phyloP scores from a whole-genome alignment of 1,140 invertebrate genomes.

The Brachionus sp. region DNA sequence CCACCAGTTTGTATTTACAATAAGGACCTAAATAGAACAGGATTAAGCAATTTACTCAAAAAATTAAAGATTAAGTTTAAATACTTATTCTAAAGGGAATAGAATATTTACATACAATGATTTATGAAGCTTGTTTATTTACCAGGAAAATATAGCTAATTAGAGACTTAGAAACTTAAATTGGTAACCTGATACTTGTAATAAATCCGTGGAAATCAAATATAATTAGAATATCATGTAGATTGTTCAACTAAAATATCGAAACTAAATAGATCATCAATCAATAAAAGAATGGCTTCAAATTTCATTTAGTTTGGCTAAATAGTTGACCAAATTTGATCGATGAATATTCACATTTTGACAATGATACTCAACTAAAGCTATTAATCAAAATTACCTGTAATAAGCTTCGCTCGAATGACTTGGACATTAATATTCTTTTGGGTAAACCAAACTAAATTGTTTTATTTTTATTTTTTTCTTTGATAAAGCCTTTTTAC shows the following conservation, averaged over 20 bases:
- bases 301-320: conserved; percentile 1
- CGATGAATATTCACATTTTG: background rate
- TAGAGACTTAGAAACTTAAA: conserved; percentile 29
- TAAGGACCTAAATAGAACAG: conserved; percentile 19
- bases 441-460: background rate
- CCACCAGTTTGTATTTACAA: conserved; percentile 17
- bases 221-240: conserved; percentile 37
- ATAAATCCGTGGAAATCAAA: conserved; percentile 16
- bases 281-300: background rate
- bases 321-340: background rate
- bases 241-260: conserved; percentile 16
- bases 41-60: conserved; percentile 32
- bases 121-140: conserved; percentile 24
- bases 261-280: conserved; percentile 1
- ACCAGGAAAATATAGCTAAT: conserved; percentile 33
- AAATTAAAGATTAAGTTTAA: background rate
- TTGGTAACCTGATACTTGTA: conserved; percentile 34
- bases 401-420: conserved; percentile 11
- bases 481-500: background rate
- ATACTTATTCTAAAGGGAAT: conserved; percentile 15
- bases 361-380: background rate
- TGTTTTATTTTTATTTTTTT: background rate
- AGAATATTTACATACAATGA: conserved; percentile 1
- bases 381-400: conserved; percentile 16
- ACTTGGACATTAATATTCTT: conserved; percentile 1